Percentiles rank a stretch among this genome's conserved stretches.
These are phyloP conservation scores for Drosophila kuntzei DNA, from an alignment of 2,888 invertebrate genomes.

Conservation along the genomic window DNA sequence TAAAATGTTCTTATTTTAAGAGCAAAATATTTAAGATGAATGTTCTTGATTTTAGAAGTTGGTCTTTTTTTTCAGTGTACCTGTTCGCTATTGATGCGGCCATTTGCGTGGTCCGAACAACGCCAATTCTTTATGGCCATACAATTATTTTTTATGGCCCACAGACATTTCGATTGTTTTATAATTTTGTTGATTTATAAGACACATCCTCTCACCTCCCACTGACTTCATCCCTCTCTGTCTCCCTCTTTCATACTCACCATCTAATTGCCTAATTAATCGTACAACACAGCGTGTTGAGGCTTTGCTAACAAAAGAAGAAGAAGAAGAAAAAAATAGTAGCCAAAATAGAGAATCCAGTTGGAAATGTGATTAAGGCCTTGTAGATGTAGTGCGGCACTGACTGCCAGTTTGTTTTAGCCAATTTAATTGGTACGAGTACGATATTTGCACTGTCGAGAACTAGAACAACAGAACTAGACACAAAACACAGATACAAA, in stretches of 20 bases:
- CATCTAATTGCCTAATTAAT: slow-evolving; percentile 70
- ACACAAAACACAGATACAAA: slow-evolving; percentile 47
- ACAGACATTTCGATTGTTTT: slow-evolving; percentile 62
- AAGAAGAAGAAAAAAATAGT: not conserved
- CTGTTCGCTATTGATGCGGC: slow-evolving; percentile 4
- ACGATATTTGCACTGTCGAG: slow-evolving; percentile 59
- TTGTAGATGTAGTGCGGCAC: slow-evolving; percentile 38
- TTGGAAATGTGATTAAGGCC: slow-evolving; percentile 63
- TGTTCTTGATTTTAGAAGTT: too few relatives aligned
- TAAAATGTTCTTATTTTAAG: too few relatives aligned
- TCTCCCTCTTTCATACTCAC: slow-evolving; percentile 3
- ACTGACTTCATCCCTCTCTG: not conserved
- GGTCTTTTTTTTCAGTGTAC: too few relatives aligned
- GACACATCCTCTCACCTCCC: slow-evolving; percentile 3
- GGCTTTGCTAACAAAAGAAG: not conserved
- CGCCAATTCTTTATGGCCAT: slow-evolving; percentile 39
- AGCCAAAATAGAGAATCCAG: slow-evolving; percentile 11
- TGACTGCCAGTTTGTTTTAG: slow-evolving; percentile 40
- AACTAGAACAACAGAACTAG: slow-evolving; percentile 49
- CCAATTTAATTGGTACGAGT: slow-evolving; percentile 73
- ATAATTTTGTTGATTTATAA: slow-evolving; percentile 68
- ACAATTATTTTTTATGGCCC: slow-evolving; percentile 71
- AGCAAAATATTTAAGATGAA: too few relatives aligned
- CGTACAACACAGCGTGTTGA: slow-evolving; percentile 44
- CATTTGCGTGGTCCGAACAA: slow-evolving; percentile 27